A percentile compares a stretch with the other conserved stretches of the same genome.
Evolutionary conservation across 2,888 invertebrate species (phyloP).

Genomic region (Drosophila anomelani): DNA sequence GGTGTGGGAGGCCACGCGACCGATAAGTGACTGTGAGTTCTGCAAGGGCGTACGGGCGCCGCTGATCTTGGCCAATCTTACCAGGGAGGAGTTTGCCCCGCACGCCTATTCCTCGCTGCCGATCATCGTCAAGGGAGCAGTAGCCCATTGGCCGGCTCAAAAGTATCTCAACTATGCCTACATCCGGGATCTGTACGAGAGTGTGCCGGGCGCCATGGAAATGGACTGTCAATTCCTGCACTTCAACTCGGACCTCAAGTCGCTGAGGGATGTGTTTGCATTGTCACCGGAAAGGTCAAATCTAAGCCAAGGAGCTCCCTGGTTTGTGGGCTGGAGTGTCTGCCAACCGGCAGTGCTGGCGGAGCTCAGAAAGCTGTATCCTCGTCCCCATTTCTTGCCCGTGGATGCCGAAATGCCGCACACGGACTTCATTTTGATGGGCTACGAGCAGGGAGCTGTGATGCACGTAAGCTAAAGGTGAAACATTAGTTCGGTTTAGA

Average conservation of each 20-base stretch:
- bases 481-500: not conserved
- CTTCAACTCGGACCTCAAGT: slow-evolving; percentile 92
- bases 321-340: slow-evolving; percentile 97
- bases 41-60: slow-evolving; percentile 89
- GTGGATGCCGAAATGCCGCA: slow-evolving; percentile 94
- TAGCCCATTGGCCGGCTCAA: slow-evolving; percentile 91
- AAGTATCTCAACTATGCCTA: slow-evolving; percentile 88
- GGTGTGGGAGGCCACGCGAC: slow-evolving; percentile 94
- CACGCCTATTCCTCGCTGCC: slow-evolving; percentile 93
- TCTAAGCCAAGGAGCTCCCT: slow-evolving; percentile 87
- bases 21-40: slow-evolving; percentile 92
- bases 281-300: slow-evolving; percentile 89
- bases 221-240: slow-evolving; percentile 95
- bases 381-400: slow-evolving; percentile 93
- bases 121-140: slow-evolving; percentile 91
- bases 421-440: slow-evolving; percentile 96
- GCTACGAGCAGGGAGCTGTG: slow-evolving; percentile 94
- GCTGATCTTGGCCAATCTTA: slow-evolving; percentile 88
- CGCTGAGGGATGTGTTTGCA: slow-evolving; percentile 90
- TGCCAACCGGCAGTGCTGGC: slow-evolving; percentile 92
- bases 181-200: slow-evolving; percentile 89
- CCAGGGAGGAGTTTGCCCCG: slow-evolving; percentile 88
- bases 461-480: slow-evolving; percentile 90
- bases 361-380: slow-evolving; percentile 91
- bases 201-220: slow-evolving; percentile 89